Evolutionary conservation across 2,797 vertebrate species (phyloP), one percentile per base, ranked within the genome.

Genomic region (Otus scops): DNA sequence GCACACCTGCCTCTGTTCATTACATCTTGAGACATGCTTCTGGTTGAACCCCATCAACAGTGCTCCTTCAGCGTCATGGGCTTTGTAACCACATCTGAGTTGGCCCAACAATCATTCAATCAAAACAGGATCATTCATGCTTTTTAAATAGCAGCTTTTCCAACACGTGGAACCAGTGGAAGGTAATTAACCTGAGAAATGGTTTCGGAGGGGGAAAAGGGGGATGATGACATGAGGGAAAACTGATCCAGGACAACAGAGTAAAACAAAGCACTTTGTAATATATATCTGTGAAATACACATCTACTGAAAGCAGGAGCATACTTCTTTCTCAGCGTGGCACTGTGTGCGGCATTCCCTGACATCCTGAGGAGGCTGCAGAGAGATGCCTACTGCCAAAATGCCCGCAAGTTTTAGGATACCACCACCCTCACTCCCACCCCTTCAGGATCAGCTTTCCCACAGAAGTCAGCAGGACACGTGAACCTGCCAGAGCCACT

Each of bases 331-430:
- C 43, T 19, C 60, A 54, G 2, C 1, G 1, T 13, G 13, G 38
- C 43, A 11, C 17, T 59, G 43, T 3, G 3, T 0, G 0, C 3
- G 1, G 24, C 36, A 21, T 57, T 70, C 45, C 45, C 64, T 60
- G 67, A 68, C 18, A 67, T 38, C 21, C 41, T 4, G 0, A 54
- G 48, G 36, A 83, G 39, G 15, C 23, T 68, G 71, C 43, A 61
- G 26, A 45, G 38, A 63, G 24, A 6, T 0, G 1, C 47, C 28
- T 1, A 0, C 39, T 68, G 60, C 38, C 83, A 63, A 63, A 83
- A 69, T 0, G 0, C 50, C n/a, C 1, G 0, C 21, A 50, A 41
- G 20, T 38, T 39, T 87, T 59, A 63, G 57, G 38, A 45, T 45
- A 61, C n/a, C 17, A 45, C n/a, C 10, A n/a, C 54, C 32, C 39